A percentile compares a stretch with the other conserved stretches of the same genome.
Evolutionary conservation across 2,113 vertebrate species (phyloP).

Genomic region (Hepsetus odoe): DNA sequence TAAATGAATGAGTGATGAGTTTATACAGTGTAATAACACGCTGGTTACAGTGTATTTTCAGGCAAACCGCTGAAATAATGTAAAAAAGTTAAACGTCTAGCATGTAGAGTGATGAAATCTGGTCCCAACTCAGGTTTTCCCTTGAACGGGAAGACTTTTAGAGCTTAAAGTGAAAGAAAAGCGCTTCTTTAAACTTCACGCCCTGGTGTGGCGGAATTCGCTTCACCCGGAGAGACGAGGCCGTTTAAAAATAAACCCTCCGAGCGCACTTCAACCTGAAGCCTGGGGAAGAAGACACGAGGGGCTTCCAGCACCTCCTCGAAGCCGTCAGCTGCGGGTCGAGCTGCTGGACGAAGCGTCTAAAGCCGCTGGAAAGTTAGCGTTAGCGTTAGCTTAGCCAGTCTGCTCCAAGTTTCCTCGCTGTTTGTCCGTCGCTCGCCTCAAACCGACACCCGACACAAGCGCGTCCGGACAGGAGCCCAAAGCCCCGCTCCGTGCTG

Average conservation of each 20-base stretch:
- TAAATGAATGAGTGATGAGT: no score
- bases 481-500: no score
- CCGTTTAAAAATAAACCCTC: not conserved
- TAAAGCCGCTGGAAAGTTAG: no score
- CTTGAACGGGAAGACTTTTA: no score
- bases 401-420: not conserved
- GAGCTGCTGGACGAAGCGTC: no score
- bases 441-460: not conserved
- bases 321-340: no score
- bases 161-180: not conserved
- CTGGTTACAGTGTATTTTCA: not conserved
- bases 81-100: not conserved
- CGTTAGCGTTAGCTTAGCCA: constrained; percentile 3
- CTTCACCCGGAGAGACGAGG: not conserved
- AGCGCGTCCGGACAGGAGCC: no score
- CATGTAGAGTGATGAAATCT: no score
- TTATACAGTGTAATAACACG: not conserved
- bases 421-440: not conserved
- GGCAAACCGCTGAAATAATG: not conserved
- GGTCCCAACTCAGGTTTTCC: no score
- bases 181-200: not conserved
- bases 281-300: not conserved
- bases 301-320: no score
- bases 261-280: not conserved
- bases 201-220: not conserved